A percentile compares a stretch with the other conserved stretches of the same genome.
phyloP scores from a whole-genome alignment of 2,113 vertebrate species.

The Oryzias celebensis region DNA sequence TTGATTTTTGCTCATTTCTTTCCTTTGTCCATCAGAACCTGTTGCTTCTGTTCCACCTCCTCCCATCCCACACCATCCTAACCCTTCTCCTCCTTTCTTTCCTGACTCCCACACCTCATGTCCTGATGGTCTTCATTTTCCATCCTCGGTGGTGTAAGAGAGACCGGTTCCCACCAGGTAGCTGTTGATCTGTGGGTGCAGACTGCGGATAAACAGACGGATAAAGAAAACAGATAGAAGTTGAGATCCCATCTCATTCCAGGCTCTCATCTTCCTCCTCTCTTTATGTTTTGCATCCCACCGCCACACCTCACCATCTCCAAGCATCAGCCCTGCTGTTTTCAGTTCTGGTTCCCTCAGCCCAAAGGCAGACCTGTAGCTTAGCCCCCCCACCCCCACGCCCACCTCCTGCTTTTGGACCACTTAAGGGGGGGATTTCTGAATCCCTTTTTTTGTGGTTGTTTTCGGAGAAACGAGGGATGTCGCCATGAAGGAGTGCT shows the following conservation, averaged over 20 bases:
- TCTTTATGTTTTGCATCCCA: conserved; percentile 40
- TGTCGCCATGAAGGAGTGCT: conserved; percentile 70
- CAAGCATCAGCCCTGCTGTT: conserved; percentile 15
- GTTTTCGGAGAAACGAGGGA: conserved; percentile 39
- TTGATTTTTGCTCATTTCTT: conserved; percentile 48
- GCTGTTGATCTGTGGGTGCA: conserved; percentile 47
- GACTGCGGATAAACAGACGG: conserved; percentile 59
- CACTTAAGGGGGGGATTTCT: conserved; percentile 46
- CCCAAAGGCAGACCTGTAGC: conserved; percentile 29
- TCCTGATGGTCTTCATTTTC: conserved; percentile 28
- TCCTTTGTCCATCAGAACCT: conserved; percentile 44
- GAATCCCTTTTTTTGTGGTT: conserved; percentile 44
- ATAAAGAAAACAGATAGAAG: conserved; percentile 36
- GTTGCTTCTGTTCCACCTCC: conserved; percentile 31
- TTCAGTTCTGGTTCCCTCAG: conserved; percentile 19
- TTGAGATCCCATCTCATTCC: conserved; percentile 41
- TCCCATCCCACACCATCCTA: conserved; percentile 16
- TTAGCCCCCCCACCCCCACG: conserved; percentile 22
- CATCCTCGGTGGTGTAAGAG: conserved; percentile 28
- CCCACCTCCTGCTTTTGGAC: conserved; percentile 46
- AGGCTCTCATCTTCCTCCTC: conserved; percentile 33
- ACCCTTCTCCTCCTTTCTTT: conserved; percentile 9
- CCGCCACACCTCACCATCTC: conserved; percentile 49
- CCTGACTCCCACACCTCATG: not conserved
- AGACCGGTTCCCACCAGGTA: conserved; percentile 40